Conservation (phyloP, 2,797 vertebrate species). For the Paratrypauchen microcephalus region DNA sequence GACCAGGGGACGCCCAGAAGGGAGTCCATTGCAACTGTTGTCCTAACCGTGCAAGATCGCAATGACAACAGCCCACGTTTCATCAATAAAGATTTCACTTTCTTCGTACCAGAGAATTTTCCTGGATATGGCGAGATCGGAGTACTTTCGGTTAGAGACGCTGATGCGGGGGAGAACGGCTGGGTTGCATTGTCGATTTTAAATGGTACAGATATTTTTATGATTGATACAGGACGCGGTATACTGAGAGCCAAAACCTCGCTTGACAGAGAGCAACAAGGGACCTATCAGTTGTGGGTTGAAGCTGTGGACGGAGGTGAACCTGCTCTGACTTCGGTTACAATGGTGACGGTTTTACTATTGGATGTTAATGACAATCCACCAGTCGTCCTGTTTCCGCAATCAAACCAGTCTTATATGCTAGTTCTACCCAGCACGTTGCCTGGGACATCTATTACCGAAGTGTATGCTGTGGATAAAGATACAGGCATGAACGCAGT, state of each 20-base stretch:
- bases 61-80: slow-evolving; percentile 98
- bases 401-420: slow-evolving; percentile 96
- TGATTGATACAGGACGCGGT: slow-evolving; percentile 95
- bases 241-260: slow-evolving; percentile 90
- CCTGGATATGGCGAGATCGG: slow-evolving; percentile 97
- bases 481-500: slow-evolving; percentile 99
- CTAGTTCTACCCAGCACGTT: slow-evolving; percentile 91
- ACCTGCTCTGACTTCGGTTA: slow-evolving; percentile 88
- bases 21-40: slow-evolving; percentile 90
- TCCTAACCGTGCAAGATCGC: slow-evolving; percentile 89
- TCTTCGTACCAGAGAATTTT: slow-evolving; percentile 98
- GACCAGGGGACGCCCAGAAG: slow-evolving; percentile 88
- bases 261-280: slow-evolving; percentile 94
- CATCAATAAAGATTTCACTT: slow-evolving; percentile 98
- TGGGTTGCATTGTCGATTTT: slow-evolving; percentile 95
- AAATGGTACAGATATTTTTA: slow-evolving; percentile 95
- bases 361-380: slow-evolving; percentile 98
- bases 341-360: slow-evolving; percentile 93
- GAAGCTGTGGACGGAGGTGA: slow-evolving; percentile 92
- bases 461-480: slow-evolving; percentile 96
- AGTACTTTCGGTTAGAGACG: slow-evolving; percentile 92
- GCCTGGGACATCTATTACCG: slow-evolving; percentile 94
- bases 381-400: slow-evolving; percentile 93
- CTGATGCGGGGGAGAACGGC: slow-evolving; percentile 90
- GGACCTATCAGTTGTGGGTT: slow-evolving; percentile 92